Base-by-base conservation (phyloP, 2,797 vertebrate species). In the Dicrostonyx torquatus region DNA sequence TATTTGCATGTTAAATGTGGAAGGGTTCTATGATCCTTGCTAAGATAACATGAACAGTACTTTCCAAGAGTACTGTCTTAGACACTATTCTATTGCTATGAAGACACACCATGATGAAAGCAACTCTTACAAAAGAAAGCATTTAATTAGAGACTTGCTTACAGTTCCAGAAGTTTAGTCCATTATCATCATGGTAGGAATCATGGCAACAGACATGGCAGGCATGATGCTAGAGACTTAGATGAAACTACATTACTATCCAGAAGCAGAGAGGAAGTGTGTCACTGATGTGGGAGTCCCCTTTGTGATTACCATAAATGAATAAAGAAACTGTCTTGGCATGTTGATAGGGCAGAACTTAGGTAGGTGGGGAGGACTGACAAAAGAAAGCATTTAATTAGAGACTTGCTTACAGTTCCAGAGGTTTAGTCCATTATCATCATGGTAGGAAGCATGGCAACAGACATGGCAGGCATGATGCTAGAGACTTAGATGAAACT, bases 381-480 rank as follows among this genome's bases (percentile, higher is more conserved):
- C n/a, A n/a, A n/a, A n/a, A n/a, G n/a, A n/a, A n/a, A n/a, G 18
- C 58, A 37, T 10, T 34, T 83, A 64, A 83, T 13, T 64, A 40
- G 24, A 29, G 17, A 10, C 29, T 45, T 62, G 58, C 29, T 64
- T 83, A 34, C 15, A 31, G 58, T 64, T 83, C 20, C 15, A 31
- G 58, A 82, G 26, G 60, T 62, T 82, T 64, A 64, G 17, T 22
- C 60, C 18, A 3, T 64, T 83, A 3, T 20, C 26, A 13, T 83
- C 29, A 64, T 34, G 6, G 80, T 8, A 8, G 10, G 11, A 64
- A 64, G 17, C 40, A 45, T 22, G 15, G 4, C 55, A 62, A 9
- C 8, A 62, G 9, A 31, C 1, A 11, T 18, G 18, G 5, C 2
- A 11, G 29, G 40, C 0, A 14, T 64, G 40, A 5, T 34, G 3